A percentile compares a stretch with the other conserved stretches of the same genome.
Conservation (phyloP, 2,797 vertebrate genomes). For the Ataeniobius toweri region DNA sequence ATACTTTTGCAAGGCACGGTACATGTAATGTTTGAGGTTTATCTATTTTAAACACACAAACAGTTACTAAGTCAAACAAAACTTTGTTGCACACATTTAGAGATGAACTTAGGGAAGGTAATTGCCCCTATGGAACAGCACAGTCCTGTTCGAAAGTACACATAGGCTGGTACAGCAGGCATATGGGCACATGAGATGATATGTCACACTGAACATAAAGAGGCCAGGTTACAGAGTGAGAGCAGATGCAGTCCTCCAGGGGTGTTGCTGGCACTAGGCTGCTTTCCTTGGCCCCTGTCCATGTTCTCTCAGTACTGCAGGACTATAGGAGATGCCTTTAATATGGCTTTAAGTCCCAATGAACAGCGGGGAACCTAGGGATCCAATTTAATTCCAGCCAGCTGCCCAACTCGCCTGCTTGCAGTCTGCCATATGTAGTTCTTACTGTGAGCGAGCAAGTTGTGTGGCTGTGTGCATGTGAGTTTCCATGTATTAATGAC, state of each 20-base stretch:
- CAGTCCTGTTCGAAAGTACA: constrained; percentile 31
- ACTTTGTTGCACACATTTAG: constrained; percentile 39
- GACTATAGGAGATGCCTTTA: constrained; percentile 80
- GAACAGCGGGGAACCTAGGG: constrained; percentile 76
- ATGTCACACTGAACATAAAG: constrained; percentile 64
- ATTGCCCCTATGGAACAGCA: constrained; percentile 33
- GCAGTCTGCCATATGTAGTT: constrained; percentile 69
- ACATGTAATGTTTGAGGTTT: not conserved
- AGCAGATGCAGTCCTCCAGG: constrained; percentile 78
- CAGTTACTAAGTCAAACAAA: constrained; percentile 32
- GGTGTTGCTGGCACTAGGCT: constrained; percentile 76
- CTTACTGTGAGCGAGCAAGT: constrained; percentile 49
- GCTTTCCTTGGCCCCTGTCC: constrained; percentile 79
- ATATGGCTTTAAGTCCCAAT: constrained; percentile 79
- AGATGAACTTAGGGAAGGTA: constrained; percentile 54
- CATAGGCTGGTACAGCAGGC: constrained; percentile 42
- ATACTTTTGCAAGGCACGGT: not conserved
- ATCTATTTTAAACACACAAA: constrained; percentile 1
- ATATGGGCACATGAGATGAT: constrained; percentile 58
- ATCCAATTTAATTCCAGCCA: constrained; percentile 83
- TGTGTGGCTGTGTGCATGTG: constrained; percentile 22
- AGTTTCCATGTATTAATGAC: constrained; percentile 49
- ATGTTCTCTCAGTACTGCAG: constrained; percentile 72
- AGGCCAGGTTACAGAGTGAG: constrained; percentile 53
- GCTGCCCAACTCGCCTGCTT: constrained; percentile 73